phyloP scores from a whole-genome alignment of 2,113 vertebrate species.

The Tyrannus savana region DNA sequence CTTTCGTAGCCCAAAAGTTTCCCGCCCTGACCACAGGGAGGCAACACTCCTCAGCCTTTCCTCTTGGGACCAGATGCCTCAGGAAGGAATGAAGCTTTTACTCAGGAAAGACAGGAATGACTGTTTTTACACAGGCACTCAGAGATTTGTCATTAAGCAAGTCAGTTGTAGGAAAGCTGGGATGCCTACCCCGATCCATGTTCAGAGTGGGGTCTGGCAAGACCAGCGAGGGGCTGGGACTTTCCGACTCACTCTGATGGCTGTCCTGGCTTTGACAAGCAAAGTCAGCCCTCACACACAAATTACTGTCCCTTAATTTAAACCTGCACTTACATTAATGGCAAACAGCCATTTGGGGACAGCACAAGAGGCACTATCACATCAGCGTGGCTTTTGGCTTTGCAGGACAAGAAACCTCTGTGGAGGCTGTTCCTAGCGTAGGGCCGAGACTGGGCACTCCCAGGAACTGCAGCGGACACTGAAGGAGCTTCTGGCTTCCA shows the following conservation, averaged over 20 bases:
- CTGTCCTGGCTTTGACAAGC: background rate
- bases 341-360: background rate
- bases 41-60: background rate
- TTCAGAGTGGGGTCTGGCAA: background rate
- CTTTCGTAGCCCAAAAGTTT: background rate
- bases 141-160: background rate
- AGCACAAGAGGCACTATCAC: background rate
- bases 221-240: background rate
- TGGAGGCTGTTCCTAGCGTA: background rate
- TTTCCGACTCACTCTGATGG: background rate
- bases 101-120: background rate
- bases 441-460: background rate
- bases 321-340: background rate
- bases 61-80: background rate
- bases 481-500: background rate
- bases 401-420: background rate
- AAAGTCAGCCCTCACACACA: background rate
- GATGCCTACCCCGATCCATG: background rate
- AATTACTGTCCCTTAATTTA: background rate
- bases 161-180: background rate
- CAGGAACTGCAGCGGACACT: background rate
- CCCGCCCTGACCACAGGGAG: background rate
- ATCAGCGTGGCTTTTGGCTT: background rate
- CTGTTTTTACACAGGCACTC: background rate
- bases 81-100: background rate